A percentile compares a stretch with the other conserved stretches of the same genome.
These are phyloP conservation scores for Leptinotarsa peninsularis DNA, from an alignment of 2,888 invertebrate species.

Conservation along the genomic window DNA sequence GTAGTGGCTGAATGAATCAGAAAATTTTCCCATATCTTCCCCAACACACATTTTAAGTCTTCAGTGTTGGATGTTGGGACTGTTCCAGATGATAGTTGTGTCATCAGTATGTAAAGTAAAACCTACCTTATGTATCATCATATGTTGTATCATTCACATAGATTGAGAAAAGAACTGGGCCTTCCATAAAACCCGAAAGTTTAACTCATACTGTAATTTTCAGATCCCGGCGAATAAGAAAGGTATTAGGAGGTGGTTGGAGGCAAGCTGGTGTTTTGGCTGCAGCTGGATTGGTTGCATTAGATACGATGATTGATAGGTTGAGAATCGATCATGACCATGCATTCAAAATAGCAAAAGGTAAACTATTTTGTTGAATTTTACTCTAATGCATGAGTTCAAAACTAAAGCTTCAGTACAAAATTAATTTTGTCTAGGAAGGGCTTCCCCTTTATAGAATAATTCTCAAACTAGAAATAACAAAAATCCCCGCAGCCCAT, in stretches of 20 bases:
- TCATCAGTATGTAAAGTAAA: too few relatives aligned
- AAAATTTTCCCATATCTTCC: too few relatives aligned
- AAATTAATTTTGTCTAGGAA: too few relatives aligned
- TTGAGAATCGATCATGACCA: slow-evolving; percentile 82
- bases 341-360: slow-evolving; percentile 75
- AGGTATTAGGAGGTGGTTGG: slow-evolving; percentile 94
- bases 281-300: slow-evolving; percentile 86
- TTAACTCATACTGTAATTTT: slow-evolving; percentile 26
- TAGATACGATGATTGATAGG: slow-evolving; percentile 82
- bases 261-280: slow-evolving; percentile 92
- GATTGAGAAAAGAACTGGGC: too few relatives aligned
- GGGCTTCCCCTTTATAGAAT: too few relatives aligned
- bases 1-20: too few relatives aligned
- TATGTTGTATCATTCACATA: not conserved
- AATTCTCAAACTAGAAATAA: too few relatives aligned
- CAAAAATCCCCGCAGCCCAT: too few relatives aligned
- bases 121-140: not conserved
- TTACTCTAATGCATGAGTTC: not conserved
- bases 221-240: slow-evolving; percentile 84
- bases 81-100: too few relatives aligned
- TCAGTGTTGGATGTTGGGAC: too few relatives aligned
- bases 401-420: not conserved
- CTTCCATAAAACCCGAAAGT: too few relatives aligned
- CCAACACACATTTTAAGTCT: too few relatives aligned
- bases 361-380: slow-evolving; percentile 62